Evolutionary conservation across 2,797 vertebrate genomes (phyloP), one percentile per base, ranked within the genome.

Genomic region (Anniella stebbinsi): DNA sequence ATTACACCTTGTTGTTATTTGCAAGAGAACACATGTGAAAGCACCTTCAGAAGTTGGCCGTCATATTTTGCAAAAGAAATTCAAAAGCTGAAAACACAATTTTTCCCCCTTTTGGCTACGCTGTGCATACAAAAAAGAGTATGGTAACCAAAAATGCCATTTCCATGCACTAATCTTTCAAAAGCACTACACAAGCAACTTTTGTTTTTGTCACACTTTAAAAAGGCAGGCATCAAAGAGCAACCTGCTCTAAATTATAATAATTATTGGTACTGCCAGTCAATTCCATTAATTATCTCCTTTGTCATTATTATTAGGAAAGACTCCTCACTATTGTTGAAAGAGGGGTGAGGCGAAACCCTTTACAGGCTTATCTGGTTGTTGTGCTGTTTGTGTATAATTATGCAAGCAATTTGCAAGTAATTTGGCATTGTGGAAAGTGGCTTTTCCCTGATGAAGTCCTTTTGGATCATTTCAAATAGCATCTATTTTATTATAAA

Each of bases 361-460:
- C 86, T 83, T 93, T 90, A 91, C 88, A 89, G 90, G 89, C 63
- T 93, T 67, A 90, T 89, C 91, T 90, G 48, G 60, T 57, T 87
- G 91, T 87, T 73, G 45, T 94, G 90, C 67, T 89, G 87, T 92
- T 93, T 94, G 76, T 87, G 73, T 88, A 90, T 87, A 92, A 93
- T 94, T 95, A 90, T 72, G 89, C 41, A 21, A 91, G 92, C 84
- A 93, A 75, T 51, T 87, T 69, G 80, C 54, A 84, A 95, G 87
- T 54, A 94, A 93, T 95, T 91, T 93, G 90, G 30, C 93, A 94
- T 87, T 93, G 84, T 86, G 86, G 82, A 95, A 94, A 94, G 48
- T 73, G 80, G 78, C 45, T 75, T 88, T 92, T 87, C 17, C 4
- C 30, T 54, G 23, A 36, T 33, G 3, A 63, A 70, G 45, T 38